Base-by-base conservation (phyloP, 2,888 invertebrate genomes). In the Ichneumoninae sp. region DNA sequence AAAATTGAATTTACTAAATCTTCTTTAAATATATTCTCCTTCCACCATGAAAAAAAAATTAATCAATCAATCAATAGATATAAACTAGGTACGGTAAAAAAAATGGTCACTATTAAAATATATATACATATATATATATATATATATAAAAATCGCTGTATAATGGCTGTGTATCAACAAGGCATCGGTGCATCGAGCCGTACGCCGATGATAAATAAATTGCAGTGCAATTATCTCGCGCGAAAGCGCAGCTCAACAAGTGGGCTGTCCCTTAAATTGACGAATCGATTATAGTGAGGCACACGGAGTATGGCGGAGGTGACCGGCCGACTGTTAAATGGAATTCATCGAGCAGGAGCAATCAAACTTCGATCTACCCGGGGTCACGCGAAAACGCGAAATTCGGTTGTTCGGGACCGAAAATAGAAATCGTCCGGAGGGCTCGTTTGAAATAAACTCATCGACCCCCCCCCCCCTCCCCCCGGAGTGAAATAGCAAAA, bases 191-290 rank as follows among this genome's bases (percentile, higher is more conserved):
- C 52, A 52, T 3, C 16, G 44, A 44, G 3, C 19, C 52, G 60
- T 3, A 60, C 26, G 13, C 30, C 13, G 30, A 30, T 4, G 30
- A 60, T 30, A 26, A 60, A 60, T 10, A 60, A 54, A 57, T 81
- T 40, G 19, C 69, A 40, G n/a, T 13, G 16, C 7, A 52, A 66
- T 71, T 69, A 65, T 50, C 44, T 22, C 50, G 22, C n/a, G 52
- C 40, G 47, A 54, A 33, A 75, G 40, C 22, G 22, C 44, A 70
- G 16, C 36, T 75, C 83, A 75, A 83, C 83, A 83, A 83, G 83
- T 79, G 83, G 68, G 68, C 52, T 54, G 65, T 70, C 47, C 7
- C 36, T 47, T 13, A 19, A 65, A 70, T 83, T 36, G 70, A 47
- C 44, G 36, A 71, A 75, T 75, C 83, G 52, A 79, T 79, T 54